Conservation (phyloP, 2,797 vertebrate genomes). For the Xenops minutus region DNA sequence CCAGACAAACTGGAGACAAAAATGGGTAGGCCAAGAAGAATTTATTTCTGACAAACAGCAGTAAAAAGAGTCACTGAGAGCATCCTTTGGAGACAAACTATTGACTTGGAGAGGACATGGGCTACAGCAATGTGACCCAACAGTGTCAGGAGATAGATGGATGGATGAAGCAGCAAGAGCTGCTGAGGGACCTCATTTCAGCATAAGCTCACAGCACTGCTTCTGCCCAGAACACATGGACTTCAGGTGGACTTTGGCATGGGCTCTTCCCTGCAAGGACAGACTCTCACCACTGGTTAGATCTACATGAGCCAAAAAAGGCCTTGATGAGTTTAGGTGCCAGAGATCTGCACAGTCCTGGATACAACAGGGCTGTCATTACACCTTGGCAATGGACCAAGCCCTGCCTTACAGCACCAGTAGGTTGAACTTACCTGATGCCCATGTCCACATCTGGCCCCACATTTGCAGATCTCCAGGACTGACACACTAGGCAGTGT, state of each 20-base stretch:
- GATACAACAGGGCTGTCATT: neutral
- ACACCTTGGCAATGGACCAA: neutral
- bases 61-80: neutral
- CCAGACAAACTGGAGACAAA: neutral
- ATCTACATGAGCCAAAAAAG: neutral
- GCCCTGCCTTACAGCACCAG: neutral
- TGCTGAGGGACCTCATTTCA: neutral
- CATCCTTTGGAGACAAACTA: neutral
- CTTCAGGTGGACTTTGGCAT: neutral
- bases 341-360: neutral
- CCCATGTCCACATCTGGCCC: neutral
- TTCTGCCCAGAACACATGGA: neutral
- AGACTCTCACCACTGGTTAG: neutral
- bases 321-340: neutral
- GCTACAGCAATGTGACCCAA: neutral
- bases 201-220: rapidly evolving
- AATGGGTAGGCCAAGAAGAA: neutral
- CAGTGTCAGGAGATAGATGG: neutral
- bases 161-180: neutral
- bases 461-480: neutral
- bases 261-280: neutral
- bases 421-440: neutral
- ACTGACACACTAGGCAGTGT: rapidly evolving
- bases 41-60: neutral
- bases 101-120: neutral